A percentile compares a stretch with the other conserved stretches of the same genome.
phyloP scores from a whole-genome alignment of 2,797 vertebrate genomes.

The Gambusia yucatana region DNA sequence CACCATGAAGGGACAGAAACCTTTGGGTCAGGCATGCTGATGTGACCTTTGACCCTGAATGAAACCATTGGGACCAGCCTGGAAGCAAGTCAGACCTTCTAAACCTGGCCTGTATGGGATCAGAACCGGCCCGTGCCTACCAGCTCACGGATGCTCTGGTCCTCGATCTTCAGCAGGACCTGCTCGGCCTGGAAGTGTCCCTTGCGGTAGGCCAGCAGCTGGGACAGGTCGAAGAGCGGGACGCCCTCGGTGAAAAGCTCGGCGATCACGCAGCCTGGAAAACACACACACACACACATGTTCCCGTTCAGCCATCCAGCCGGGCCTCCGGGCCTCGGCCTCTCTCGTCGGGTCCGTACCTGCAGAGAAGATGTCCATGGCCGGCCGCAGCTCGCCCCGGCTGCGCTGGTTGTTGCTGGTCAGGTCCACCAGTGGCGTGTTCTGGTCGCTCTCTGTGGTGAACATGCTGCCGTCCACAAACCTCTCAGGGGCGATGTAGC shows the following conservation, averaged over 20 bases:
- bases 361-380: constrained; percentile 99
- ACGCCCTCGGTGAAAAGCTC: constrained; percentile 97
- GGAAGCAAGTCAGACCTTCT: background rate
- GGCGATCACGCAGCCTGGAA: constrained; percentile 94
- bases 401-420: constrained; percentile 92
- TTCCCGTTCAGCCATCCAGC: no score
- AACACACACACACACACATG: background rate
- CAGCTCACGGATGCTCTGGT: constrained; percentile 90
- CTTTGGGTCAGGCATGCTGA: background rate
- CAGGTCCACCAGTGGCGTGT: constrained; percentile 93
- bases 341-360: constrained; percentile 63
- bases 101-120: background rate
- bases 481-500: constrained; percentile 95
- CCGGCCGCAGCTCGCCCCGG: constrained; percentile 90
- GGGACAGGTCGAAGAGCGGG: constrained; percentile 95
- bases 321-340: no score
- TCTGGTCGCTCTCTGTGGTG: constrained; percentile 90
- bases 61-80: background rate
- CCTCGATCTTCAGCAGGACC: constrained; percentile 95
- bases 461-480: constrained; percentile 97
- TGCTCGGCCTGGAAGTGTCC: constrained; percentile 94
- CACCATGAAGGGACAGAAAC: background rate
- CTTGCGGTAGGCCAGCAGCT: constrained; percentile 95
- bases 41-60: background rate
- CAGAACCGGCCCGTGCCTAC: constrained; percentile 14